Evolutionary conservation across 2,888 invertebrate genomes (phyloP), one percentile per base, ranked within the genome.

Genomic region (Asteroscopus sphinx): DNA sequence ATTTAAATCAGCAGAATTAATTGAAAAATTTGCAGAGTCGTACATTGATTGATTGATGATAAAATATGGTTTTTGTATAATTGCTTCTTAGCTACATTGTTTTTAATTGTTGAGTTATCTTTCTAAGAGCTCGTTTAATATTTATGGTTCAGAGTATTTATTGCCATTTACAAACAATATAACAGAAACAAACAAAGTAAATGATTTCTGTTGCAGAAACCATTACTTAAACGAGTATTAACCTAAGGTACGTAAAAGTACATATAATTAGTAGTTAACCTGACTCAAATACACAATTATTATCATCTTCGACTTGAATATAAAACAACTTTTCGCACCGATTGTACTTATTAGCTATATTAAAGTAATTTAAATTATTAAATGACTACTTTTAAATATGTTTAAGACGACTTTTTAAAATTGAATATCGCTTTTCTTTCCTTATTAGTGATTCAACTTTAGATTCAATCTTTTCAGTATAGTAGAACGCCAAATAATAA

Each of bases 311-410:
- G 9, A 56, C 15, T 11, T 30, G 21, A 6, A 17, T 39, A 17
- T 36, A 16, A 2, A 13, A 26, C 25, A 16, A 15, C 15, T 25
- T 53, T 12, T 68, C 46, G 53, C 53, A 67, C 32, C 60, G 52
- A 47, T 37, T 41, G 26, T 26, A 45, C 16, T 13, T 44, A 32
- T 9, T 40, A 32, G 26, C 37, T 35, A 3, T 12, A 39, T 45
- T 36, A 4, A 33, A 47, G 26, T 54, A 6, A 40, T 21, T 16
- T 9, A 11, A 36, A 42, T 4, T 32, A 16, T 44, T 0, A n/a
- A 33, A 32, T 26, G 16, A 45, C 17, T 44, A 28, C 17, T 8
- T 42, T 17, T 37, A 37, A 16, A 21, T 26, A 42, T 44, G 1
- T 12, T 17, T n/a, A 37, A 37, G 33, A 35, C 13, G 13, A 47